Conservation (phyloP, 1,140 invertebrate genomes). For the Trinorchestia longiramus region DNA sequence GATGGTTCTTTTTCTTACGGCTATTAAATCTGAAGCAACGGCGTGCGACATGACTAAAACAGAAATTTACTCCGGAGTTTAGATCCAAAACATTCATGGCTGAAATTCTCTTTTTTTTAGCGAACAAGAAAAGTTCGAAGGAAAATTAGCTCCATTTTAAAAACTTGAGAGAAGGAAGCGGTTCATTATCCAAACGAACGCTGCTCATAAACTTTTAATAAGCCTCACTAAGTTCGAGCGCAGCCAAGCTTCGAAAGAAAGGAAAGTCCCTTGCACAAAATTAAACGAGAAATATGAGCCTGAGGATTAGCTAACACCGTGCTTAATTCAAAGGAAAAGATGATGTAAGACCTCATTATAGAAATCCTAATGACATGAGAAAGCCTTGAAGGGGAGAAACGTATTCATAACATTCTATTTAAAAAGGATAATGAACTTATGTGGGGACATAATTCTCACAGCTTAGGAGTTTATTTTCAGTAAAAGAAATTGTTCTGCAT, state of each 20-base stretch:
- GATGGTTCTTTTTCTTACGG: neutral
- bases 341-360: neutral
- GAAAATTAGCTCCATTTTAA: neutral
- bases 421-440: neutral
- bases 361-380: neutral
- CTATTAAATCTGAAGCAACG: neutral
- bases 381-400: neutral
- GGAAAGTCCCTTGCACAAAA: neutral
- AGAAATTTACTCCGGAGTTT: neutral
- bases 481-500: neutral
- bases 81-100: neutral
- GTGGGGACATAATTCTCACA: neutral
- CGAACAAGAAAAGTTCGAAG: neutral
- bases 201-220: constrained; percentile 2
- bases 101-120: neutral
- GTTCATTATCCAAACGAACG: neutral
- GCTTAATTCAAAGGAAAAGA: neutral
- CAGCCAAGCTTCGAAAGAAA: neutral
- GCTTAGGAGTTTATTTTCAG: neutral
- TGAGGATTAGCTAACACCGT: neutral
- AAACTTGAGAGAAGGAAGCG: neutral
- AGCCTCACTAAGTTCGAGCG: neutral
- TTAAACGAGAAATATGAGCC: neutral
- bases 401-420: neutral
- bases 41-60: neutral